Evolutionary conservation across 2,888 invertebrate genomes (phyloP).

Genomic region (Morpho deidamia): DNA sequence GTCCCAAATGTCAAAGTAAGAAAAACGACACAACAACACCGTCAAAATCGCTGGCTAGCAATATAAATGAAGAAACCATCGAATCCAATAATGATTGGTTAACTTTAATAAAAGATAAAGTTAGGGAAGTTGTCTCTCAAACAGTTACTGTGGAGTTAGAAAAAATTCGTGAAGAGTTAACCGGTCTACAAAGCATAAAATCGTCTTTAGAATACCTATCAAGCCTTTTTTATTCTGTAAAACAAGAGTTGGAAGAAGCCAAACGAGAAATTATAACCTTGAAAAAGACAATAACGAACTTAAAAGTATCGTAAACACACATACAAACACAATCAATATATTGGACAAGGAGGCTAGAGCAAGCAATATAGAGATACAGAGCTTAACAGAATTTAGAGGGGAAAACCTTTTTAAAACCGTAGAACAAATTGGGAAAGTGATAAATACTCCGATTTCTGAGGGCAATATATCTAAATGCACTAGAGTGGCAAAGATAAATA

Average conservation of each 20-base stretch:
- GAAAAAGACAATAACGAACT: not conserved
- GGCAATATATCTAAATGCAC: constrained; percentile 1
- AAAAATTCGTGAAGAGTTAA: not conserved
- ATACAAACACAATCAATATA: not conserved
- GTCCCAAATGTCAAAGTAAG: not conserved
- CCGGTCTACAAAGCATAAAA: not conserved
- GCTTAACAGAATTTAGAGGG: not conserved
- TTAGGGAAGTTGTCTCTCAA: not conserved
- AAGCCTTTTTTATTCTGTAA: not conserved
- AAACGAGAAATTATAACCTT: not conserved
- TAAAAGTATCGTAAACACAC: not conserved
- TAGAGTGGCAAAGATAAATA: constrained; percentile 1
- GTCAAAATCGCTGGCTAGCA: not conserved
- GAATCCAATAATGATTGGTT: not conserved
- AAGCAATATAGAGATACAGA: not conserved
- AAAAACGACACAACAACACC: not conserved
- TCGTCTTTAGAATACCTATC: not conserved
- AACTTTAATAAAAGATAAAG: not conserved
- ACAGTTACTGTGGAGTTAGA: not conserved
- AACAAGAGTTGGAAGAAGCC: constrained; percentile 2
- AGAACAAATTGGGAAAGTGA: constrained; percentile 1
- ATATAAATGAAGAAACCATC: not conserved
- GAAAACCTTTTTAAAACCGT: constrained; percentile 3
- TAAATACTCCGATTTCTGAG: constrained; percentile 1
- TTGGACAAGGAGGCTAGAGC: constrained; percentile 1